A percentile compares a stretch with the other conserved stretches of the same genome.
phyloP scores from a whole-genome alignment of 2,113 vertebrate genomes.

The Phyllostomus discolor region DNA sequence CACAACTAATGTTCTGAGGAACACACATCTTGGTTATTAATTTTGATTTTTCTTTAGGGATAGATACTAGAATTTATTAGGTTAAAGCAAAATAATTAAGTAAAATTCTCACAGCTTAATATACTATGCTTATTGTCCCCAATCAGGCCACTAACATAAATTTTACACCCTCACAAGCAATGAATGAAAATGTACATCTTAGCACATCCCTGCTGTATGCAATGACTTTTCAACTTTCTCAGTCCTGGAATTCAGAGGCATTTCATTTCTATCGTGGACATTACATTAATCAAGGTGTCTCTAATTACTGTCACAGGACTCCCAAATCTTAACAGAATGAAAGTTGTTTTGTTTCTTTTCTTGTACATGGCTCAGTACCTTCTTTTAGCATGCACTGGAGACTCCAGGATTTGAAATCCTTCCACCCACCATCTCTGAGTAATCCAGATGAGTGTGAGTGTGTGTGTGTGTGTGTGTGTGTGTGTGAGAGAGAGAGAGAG shows the following conservation, averaged over 20 bases:
- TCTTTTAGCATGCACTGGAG: not conserved
- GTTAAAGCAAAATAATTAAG: not conserved
- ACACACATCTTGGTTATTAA: not conserved
- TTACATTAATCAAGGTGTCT: not conserved
- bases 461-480: not conserved
- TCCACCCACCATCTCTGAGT: not conserved
- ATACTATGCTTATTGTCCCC: not conserved
- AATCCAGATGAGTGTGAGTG: not conserved
- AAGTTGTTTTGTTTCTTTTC: not conserved
- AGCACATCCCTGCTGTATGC: not conserved
- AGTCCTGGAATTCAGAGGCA: not conserved
- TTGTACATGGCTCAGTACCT: not conserved
- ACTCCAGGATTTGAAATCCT: not conserved
- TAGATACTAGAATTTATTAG: not conserved
- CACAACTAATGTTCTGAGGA: not conserved
- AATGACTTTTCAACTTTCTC: not conserved
- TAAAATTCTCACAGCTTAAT: constrained; percentile 1
- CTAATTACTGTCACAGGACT: not conserved
- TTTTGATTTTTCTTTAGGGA: not conserved
- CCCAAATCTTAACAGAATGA: not conserved
- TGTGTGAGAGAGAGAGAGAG: not conserved
- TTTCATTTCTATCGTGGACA: not conserved
- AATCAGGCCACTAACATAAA: not conserved
- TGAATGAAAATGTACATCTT: not conserved
- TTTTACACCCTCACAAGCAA: not conserved